These are phyloP conservation scores for Eubasilissa regina DNA, from an alignment of 1,140 invertebrate genomes.

Conservation along the genomic window DNA sequence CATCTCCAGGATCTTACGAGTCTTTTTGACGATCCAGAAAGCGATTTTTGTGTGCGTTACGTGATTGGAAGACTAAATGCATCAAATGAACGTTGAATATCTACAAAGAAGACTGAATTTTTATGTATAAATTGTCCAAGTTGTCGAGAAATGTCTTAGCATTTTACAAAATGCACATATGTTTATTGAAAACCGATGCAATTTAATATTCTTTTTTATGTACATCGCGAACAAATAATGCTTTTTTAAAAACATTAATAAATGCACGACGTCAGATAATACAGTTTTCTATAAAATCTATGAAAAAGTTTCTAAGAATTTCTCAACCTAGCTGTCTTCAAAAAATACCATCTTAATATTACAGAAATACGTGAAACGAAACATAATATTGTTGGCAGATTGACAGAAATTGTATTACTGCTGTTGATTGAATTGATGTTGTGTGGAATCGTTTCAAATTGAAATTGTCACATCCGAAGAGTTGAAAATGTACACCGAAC, in stretches of 20 bases:
- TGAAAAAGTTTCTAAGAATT: too few species aligned
- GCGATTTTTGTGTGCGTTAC: neutral
- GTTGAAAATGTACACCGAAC: neutral
- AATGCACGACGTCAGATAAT: too few species aligned
- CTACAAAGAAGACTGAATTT: neutral
- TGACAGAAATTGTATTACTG: neutral
- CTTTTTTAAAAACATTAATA: too few species aligned
- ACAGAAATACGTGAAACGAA: too few species aligned
- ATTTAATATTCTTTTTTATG: too few species aligned
- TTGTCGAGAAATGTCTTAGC: too few species aligned
- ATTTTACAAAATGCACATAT: neutral
- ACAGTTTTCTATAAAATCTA: too few species aligned
- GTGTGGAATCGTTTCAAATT: neutral
- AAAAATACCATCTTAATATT: too few species aligned
- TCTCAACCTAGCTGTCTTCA: too few species aligned
- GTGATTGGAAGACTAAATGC: neutral
- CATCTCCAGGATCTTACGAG: slow-evolving; percentile 15
- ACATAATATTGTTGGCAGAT: too few species aligned
- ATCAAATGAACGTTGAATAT: neutral
- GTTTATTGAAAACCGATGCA: neutral
- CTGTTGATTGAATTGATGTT: neutral
- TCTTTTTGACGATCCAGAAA: slow-evolving; percentile 6
- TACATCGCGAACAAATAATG: too few species aligned
- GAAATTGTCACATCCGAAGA: neutral
- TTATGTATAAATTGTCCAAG: neutral